phyloP scores from a whole-genome alignment of 1,140 invertebrate genomes.

The Linepithema humile region DNA sequence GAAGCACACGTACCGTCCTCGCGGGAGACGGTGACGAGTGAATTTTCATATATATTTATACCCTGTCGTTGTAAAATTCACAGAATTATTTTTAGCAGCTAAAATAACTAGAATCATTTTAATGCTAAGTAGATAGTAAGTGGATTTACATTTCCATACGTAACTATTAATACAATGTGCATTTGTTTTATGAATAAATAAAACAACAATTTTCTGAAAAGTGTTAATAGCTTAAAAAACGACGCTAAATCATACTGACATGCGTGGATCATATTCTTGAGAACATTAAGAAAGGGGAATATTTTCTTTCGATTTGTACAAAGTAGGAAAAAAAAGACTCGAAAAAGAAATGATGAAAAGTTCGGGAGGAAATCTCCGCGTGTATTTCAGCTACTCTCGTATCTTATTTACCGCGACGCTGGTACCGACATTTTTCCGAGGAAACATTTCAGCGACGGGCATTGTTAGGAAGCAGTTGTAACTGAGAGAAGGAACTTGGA shows the following conservation, averaged over 20 bases:
- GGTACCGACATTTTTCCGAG: constrained; percentile 16
- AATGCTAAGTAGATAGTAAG: no score
- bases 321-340: neutral
- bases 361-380: neutral
- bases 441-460: neutral
- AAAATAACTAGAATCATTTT: neutral
- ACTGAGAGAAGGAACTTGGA: neutral
- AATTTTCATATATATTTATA: constrained; percentile 9
- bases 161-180: no score
- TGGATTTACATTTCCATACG: no score
- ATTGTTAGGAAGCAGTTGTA: constrained; percentile 19
- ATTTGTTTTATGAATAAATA: neutral
- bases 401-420: constrained; percentile 26
- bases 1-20: neutral
- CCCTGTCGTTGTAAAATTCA: neutral
- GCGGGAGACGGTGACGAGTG: neutral
- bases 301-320: constrained; percentile 1
- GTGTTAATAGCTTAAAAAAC: no score
- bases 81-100: neutral
- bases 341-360: neutral
- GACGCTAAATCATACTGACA: neutral
- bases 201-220: neutral
- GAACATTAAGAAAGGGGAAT: neutral
- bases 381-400: neutral
- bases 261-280: neutral